phyloP scores from a whole-genome alignment of 2,797 vertebrate genomes.

The Knipowitschia caucasica region DNA sequence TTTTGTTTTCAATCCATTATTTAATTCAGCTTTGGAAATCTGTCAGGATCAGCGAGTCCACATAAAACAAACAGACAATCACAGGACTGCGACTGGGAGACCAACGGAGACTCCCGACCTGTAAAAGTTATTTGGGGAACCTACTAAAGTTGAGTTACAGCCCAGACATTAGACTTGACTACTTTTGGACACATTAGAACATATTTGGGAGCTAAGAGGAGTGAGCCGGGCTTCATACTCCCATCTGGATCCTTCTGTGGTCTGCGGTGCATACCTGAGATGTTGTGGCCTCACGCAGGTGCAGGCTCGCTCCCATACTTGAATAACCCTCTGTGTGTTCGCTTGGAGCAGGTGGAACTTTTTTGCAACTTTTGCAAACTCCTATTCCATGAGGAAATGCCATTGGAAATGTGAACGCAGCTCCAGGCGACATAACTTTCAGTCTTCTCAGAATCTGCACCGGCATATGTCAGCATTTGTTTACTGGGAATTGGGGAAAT shows the following conservation, averaged over 20 bases:
- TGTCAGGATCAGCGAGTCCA: no score
- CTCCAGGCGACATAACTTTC: slow-evolving; percentile 30
- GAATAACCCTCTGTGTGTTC: slow-evolving; percentile 7
- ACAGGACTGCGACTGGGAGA: no score
- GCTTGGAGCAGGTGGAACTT: slow-evolving; percentile 22
- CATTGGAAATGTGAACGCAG: slow-evolving; percentile 18
- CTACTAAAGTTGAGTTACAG: background rate
- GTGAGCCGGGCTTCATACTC: slow-evolving; percentile 16
- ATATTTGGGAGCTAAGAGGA: background rate
- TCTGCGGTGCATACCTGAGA: slow-evolving; percentile 17
- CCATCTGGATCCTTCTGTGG: background rate
- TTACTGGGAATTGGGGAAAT: slow-evolving; percentile 22
- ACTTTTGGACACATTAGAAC: background rate
- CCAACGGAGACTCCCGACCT: no score
- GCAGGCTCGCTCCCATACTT: slow-evolving; percentile 1
- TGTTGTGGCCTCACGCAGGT: slow-evolving; percentile 25
- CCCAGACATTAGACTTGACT: no score
- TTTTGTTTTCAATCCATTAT: no score
- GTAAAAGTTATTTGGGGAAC: no score
- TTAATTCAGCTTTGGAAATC: no score
- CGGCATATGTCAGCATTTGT: slow-evolving; percentile 31
- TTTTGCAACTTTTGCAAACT: slow-evolving; percentile 8
- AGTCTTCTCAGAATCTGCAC: slow-evolving; percentile 31
- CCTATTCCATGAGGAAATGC: slow-evolving; percentile 18
- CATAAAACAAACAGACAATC: no score